Percentiles rank a stretch among this genome's conserved stretches.
Conservation (phyloP, 2,888 invertebrate genomes). For the Ennomos fuscantarius region DNA sequence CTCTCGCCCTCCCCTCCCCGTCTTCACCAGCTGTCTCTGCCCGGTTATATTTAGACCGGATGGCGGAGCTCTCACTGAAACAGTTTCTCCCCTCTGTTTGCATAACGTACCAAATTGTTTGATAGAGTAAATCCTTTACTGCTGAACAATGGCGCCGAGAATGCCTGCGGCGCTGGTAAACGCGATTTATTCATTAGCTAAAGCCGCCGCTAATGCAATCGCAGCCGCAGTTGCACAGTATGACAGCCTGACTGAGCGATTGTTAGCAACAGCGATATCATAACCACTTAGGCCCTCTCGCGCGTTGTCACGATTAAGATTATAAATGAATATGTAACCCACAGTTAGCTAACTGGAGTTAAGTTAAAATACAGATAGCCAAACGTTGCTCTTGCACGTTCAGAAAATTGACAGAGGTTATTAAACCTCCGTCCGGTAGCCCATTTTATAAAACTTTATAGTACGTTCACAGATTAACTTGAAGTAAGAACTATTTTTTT, state of each 20-base stretch:
- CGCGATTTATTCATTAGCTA: slow-evolving; percentile 19
- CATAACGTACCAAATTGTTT: slow-evolving; percentile 64
- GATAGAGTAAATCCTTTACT: slow-evolving; percentile 55
- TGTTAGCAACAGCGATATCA: slow-evolving; percentile 19
- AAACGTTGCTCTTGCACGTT: no score
- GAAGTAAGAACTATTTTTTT: no score
- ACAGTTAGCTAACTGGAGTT: no score
- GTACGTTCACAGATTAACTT: no score
- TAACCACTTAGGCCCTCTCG: no score
- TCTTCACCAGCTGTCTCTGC: slow-evolving; percentile 66
- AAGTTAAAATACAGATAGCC: no score
- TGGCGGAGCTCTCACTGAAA: slow-evolving; percentile 72
- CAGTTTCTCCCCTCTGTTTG: slow-evolving; percentile 75
- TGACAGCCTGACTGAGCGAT: slow-evolving; percentile 10
- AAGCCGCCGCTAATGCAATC: slow-evolving; percentile 19
- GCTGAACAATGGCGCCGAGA: slow-evolving; percentile 47
- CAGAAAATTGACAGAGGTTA: no score
- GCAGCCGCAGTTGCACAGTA: slow-evolving; percentile 7
- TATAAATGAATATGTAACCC: no score
- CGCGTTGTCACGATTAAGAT: no score
- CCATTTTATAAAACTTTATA: no score
- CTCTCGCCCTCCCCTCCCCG: slow-evolving; percentile 48
- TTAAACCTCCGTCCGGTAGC: no score
- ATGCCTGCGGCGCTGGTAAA: slow-evolving; percentile 32
- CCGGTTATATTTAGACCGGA: slow-evolving; percentile 79